A percentile compares a stretch with the other conserved stretches of the same genome.
Evolutionary conservation across 2,797 vertebrate genomes (phyloP).

Genomic region (Vespertilio murinus): DNA sequence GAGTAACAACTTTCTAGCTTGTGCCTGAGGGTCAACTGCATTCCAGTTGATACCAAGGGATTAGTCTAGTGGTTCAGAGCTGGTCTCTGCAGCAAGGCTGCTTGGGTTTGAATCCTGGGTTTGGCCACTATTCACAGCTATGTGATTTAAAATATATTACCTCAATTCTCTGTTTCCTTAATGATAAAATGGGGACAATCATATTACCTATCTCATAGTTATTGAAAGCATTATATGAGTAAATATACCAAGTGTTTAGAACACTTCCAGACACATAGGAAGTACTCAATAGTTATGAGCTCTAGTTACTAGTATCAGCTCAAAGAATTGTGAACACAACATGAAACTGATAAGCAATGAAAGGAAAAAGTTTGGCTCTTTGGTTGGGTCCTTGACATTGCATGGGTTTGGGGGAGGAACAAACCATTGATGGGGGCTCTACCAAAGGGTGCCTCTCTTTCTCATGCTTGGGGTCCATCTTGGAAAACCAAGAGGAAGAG

Average conservation of each 20-base stretch:
- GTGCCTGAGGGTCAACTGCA: neutral
- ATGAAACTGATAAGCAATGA: neutral
- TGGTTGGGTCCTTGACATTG: neutral
- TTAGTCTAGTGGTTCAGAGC: neutral
- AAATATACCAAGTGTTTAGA: neutral
- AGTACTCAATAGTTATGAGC: neutral
- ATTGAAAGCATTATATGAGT: neutral
- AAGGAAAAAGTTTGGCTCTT: neutral
- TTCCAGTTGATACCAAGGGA: neutral
- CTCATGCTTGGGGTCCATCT: neutral
- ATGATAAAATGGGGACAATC: neutral
- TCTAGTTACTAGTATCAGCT: neutral
- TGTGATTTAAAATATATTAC: neutral
- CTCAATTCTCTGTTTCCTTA: neutral
- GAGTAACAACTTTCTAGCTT: slow-evolving; percentile 12
- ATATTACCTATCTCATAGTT: neutral
- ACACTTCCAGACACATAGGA: neutral
- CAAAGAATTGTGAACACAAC: neutral
- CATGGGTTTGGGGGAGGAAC: neutral
- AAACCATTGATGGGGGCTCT: neutral
- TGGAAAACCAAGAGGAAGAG: neutral
- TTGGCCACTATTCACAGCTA: neutral
- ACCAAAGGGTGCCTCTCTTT: neutral
- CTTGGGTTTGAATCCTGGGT: slow-evolving; percentile 6
- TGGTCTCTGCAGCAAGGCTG: neutral